Percentiles rank a stretch among this genome's conserved stretches.
These are phyloP conservation scores for Rhabdomys dilectus DNA, from an alignment of 2,113 vertebrate species.

Conservation along the genomic window DNA sequence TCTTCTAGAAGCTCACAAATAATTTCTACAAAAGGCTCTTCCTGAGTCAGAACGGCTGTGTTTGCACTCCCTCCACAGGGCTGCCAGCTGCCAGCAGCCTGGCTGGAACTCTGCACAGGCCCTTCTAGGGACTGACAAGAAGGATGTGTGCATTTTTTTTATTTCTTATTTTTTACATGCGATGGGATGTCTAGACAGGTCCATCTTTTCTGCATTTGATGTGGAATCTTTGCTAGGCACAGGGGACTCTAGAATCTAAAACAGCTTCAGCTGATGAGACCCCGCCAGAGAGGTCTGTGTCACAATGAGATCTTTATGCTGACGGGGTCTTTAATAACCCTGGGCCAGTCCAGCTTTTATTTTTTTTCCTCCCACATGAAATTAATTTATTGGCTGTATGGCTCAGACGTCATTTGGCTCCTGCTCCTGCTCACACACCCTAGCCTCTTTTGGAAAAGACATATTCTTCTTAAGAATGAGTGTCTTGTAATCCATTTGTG, in stretches of 20 bases:
- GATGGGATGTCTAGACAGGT: slow-evolving; percentile 63
- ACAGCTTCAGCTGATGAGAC: slow-evolving; percentile 12
- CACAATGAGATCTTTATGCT: slow-evolving; percentile 69
- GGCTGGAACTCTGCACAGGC: no score
- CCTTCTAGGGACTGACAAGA: neutral
- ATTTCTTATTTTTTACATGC: neutral
- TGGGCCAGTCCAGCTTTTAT: slow-evolving; percentile 25
- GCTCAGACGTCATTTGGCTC: slow-evolving; percentile 63
- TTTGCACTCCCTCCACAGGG: neutral
- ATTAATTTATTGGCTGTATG: slow-evolving; percentile 74
- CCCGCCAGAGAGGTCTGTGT: slow-evolving; percentile 66
- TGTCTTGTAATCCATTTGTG: slow-evolving; percentile 48
- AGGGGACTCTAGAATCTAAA: slow-evolving; percentile 60
- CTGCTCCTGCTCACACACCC: neutral
- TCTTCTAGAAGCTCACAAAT: slow-evolving; percentile 42
- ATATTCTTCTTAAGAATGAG: slow-evolving; percentile 55
- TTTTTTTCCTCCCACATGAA: slow-evolving; percentile 56
- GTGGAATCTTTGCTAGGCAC: slow-evolving; percentile 64
- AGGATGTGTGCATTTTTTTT: neutral
- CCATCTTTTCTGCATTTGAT: slow-evolving; percentile 66
- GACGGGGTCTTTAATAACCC: slow-evolving; percentile 33
- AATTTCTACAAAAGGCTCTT: neutral
- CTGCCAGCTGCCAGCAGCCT: neutral
- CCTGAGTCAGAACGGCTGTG: neutral
- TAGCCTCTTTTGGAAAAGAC: slow-evolving; percentile 52